phyloP scores from a whole-genome alignment of 2,797 vertebrate genomes.

The Hoplostethus atlanticus region DNA sequence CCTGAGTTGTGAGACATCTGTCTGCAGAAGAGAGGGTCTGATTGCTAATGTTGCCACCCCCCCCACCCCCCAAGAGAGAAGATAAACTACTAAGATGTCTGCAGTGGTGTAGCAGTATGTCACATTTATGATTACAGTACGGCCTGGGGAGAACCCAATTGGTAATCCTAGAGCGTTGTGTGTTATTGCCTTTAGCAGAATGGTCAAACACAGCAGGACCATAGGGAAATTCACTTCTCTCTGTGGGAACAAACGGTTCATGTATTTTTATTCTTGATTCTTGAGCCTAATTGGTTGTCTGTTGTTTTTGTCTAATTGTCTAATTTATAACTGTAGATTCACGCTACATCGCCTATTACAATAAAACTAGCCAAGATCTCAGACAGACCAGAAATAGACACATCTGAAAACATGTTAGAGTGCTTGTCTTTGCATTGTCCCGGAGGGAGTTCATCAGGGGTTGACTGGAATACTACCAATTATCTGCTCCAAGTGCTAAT shows the following conservation, averaged over 20 bases:
- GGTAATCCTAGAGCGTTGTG: neutral
- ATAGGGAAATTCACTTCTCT: neutral
- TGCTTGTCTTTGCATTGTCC: constrained; percentile 41
- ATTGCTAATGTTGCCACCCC: constrained; percentile 3
- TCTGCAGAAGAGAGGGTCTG: constrained; percentile 5
- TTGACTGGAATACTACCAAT: constrained; percentile 58
- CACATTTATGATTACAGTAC: constrained; percentile 8
- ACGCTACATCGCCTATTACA: neutral
- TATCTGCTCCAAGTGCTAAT: constrained; percentile 48
- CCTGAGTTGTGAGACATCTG: constrained; percentile 11
- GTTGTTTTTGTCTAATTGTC: constrained; percentile 9
- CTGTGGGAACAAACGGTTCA: constrained; percentile 18
- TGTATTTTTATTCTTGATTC: neutral
- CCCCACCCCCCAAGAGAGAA: no score
- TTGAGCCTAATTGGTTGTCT: neutral
- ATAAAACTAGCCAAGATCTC: constrained; percentile 27
- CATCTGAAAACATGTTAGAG: constrained; percentile 32
- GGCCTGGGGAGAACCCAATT: neutral
- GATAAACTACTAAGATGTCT: no score
- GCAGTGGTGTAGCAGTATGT: neutral
- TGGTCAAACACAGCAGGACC: neutral
- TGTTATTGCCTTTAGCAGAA: constrained; percentile 3
- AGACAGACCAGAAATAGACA: constrained; percentile 51
- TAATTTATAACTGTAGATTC: constrained; percentile 11
- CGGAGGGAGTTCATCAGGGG: constrained; percentile 56